Percentiles rank a stretch among this genome's conserved stretches.
Conservation (phyloP, 53 echinoderm and acorn worm species). For the Paelopatides confundens region DNA sequence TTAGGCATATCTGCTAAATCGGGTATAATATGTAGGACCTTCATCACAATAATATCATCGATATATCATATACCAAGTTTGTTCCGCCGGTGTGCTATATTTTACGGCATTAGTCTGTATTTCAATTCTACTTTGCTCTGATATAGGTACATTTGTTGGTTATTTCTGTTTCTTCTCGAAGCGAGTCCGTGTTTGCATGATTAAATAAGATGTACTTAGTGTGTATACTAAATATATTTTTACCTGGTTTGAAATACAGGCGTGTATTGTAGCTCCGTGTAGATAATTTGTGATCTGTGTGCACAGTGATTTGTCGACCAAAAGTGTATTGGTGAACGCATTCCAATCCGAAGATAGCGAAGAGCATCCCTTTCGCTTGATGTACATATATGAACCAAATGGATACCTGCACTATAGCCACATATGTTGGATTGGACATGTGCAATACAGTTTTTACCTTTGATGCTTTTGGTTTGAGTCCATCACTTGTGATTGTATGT, state of each 20-base stretch:
- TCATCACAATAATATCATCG: too few species aligned
- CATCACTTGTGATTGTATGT: conserved; percentile 3
- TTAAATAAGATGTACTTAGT: conserved; percentile 56
- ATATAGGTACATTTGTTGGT: conserved; percentile 46
- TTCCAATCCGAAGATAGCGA: conserved; percentile 61
- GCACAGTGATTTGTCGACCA: conserved; percentile 55
- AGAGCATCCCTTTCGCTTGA: conserved; percentile 64
- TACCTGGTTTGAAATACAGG: conserved; percentile 46
- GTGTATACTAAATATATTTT: conserved; percentile 61
- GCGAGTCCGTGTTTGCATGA: conserved; percentile 1
- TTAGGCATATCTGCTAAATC: too few species aligned
- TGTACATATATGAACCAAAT: conserved; percentile 62
- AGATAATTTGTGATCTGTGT: conserved; percentile 67
- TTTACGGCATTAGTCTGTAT: conserved; percentile 6
- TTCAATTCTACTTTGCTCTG: conserved; percentile 21
- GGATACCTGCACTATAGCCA: not conserved
- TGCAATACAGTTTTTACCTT: conserved; percentile 26
- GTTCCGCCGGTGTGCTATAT: not conserved
- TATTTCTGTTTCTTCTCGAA: conserved; percentile 43
- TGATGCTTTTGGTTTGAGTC: conserved; percentile 36
- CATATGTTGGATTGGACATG: conserved; percentile 42
- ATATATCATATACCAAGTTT: too few species aligned
- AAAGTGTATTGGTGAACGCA: conserved; percentile 67
- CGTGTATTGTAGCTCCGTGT: conserved; percentile 53
- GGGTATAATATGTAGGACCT: too few species aligned